phyloP scores from a whole-genome alignment of 2,797 vertebrate genomes.

The Tadarida brasiliensis region DNA sequence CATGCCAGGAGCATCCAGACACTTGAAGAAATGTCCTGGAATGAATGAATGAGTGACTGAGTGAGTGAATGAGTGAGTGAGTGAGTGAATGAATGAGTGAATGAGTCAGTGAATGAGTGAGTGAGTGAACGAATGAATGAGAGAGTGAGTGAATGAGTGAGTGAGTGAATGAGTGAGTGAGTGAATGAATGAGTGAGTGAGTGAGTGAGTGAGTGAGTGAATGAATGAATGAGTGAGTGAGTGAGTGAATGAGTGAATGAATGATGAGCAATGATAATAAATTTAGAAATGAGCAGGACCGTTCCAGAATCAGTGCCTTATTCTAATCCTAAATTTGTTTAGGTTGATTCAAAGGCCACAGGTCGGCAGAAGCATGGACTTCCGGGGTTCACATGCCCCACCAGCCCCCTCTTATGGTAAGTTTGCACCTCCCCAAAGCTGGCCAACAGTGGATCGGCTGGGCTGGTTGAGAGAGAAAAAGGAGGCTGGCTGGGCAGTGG shows the following conservation, averaged over 20 bases:
- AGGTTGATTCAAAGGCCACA: background rate
- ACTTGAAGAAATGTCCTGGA: background rate
- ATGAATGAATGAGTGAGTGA: too few relatives aligned
- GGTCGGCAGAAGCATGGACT: accelerated
- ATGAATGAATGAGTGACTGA: background rate
- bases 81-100: too few relatives aligned
- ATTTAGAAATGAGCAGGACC: background rate
- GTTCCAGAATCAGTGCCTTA: background rate
- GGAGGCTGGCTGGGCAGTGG: background rate
- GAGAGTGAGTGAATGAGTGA: too few relatives aligned
- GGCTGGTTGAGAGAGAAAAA: background rate
- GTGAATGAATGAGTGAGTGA: too few relatives aligned
- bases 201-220: too few relatives aligned
- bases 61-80: background rate
- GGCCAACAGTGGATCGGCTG: accelerated
- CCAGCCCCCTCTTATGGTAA: background rate
- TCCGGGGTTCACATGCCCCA: background rate
- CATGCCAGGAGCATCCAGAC: background rate
- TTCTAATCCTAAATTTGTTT: background rate
- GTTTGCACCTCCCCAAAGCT: background rate
- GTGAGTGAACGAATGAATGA: too few relatives aligned
- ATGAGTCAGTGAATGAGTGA: too few relatives aligned
- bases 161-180: too few relatives aligned
- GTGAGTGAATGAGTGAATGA: background rate
- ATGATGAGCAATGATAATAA: background rate